Percentiles rank a stretch among this genome's conserved stretches.
Evolutionary conservation across 2,797 vertebrate species (phyloP).

Genomic region (Cuniculus paca): DNA sequence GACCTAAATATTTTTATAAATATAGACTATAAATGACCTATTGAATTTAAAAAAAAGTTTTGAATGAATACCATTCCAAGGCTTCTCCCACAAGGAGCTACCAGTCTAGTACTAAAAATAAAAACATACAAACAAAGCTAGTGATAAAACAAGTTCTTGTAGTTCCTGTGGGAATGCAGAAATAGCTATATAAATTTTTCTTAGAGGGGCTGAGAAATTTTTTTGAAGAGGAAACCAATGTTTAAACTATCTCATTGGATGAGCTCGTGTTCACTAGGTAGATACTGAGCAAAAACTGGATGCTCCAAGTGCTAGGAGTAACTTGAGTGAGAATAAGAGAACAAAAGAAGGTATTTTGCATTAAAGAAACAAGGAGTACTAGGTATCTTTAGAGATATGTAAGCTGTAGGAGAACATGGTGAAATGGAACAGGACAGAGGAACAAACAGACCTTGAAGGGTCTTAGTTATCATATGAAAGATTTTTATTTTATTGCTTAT

Average conservation of each 20-base stretch:
- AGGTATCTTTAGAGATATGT: not conserved
- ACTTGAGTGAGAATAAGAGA: not conserved
- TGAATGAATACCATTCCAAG: not conserved
- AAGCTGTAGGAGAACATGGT: accelerated
- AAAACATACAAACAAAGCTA: not conserved
- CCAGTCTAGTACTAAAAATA: not conserved
- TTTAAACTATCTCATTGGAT: not conserved
- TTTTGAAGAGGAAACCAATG: not conserved
- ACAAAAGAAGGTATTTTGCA: not conserved
- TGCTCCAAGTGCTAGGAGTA: not conserved
- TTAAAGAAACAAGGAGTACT: accelerated
- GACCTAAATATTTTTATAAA: not conserved
- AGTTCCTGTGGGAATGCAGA: no score
- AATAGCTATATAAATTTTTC: no score
- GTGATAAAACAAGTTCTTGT: not conserved
- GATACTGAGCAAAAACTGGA: not conserved
- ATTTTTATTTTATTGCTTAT: not conserved
- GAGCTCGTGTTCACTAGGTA: not conserved
- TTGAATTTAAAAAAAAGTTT: not conserved
- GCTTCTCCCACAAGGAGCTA: not conserved
- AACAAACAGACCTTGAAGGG: not conserved
- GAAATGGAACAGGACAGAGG: not conserved
- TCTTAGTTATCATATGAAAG: not conserved
- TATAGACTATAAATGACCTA: not conserved
- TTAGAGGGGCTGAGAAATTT: not conserved